Percentiles rank a stretch among this genome's conserved stretches.
These are phyloP conservation scores for Patella caerulea DNA, from an alignment of 2,888 invertebrate genomes.

Conservation along the genomic window DNA sequence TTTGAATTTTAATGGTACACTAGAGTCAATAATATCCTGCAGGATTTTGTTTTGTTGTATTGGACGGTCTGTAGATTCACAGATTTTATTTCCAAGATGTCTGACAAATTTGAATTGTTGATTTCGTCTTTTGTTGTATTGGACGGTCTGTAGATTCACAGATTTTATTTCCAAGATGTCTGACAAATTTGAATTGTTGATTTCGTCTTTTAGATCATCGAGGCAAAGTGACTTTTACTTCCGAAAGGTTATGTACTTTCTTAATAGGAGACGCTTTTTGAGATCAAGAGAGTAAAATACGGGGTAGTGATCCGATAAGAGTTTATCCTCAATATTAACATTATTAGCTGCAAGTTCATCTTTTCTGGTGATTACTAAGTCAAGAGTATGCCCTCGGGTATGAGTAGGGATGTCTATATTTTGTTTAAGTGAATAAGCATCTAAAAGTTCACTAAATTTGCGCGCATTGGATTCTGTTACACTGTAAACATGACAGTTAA, in stretches of 20 bases:
- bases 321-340: not conserved
- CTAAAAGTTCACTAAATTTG: no score
- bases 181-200: not conserved
- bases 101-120: not conserved
- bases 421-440: no score
- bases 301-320: not conserved
- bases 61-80: not conserved
- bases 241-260: not conserved
- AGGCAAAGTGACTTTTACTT: not conserved
- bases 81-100: not conserved
- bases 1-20: not conserved
- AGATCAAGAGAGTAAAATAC: not conserved
- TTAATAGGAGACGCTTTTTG: not conserved
- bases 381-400: not conserved
- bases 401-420: no score
- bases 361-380: not conserved
- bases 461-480: no score
- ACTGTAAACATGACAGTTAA: no score
- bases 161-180: not conserved
- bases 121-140: not conserved
- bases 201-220: not conserved
- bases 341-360: not conserved
- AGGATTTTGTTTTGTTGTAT: not conserved
- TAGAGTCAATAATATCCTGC: not conserved
- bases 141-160: not conserved